Conservation (phyloP, 2,797 vertebrate species). For the Tangara arthus region DNA sequence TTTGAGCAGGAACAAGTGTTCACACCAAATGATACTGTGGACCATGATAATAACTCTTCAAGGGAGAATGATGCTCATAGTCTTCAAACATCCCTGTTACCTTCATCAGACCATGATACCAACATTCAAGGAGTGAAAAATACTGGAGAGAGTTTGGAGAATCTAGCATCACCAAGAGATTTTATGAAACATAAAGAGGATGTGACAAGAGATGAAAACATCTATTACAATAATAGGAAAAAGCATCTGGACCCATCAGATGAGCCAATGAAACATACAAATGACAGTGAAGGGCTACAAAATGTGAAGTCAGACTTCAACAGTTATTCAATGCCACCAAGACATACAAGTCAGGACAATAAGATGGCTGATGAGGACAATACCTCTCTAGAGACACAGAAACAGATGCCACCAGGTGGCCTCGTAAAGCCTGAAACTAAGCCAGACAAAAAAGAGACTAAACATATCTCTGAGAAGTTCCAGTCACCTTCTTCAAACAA, state of each 20-base stretch:
- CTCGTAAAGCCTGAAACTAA: not conserved
- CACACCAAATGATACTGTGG: not conserved
- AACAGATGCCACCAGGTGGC: not conserved
- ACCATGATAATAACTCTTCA: not conserved
- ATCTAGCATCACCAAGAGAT: not conserved
- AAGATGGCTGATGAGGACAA: not conserved
- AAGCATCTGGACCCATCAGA: not conserved
- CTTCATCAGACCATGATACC: not conserved
- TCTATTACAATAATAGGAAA: not conserved
- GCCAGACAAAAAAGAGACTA: not conserved
- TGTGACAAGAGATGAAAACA: not conserved
- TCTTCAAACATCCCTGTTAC: not conserved
- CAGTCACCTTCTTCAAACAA: not conserved
- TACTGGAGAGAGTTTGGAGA: not conserved
- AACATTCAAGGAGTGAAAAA: not conserved
- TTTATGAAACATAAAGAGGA: not conserved
- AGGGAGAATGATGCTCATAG: not conserved
- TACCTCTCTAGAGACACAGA: not conserved
- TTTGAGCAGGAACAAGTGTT: not conserved
- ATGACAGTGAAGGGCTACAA: not conserved
- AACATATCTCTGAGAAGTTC: not conserved
- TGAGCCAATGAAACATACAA: not conserved
- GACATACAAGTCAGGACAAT: not conserved
- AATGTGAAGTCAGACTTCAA: not conserved
- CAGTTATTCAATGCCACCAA: not conserved